These are phyloP conservation scores for Prosopocoilus inquinatus DNA, from an alignment of 2,888 invertebrate species.

Conservation along the genomic window DNA sequence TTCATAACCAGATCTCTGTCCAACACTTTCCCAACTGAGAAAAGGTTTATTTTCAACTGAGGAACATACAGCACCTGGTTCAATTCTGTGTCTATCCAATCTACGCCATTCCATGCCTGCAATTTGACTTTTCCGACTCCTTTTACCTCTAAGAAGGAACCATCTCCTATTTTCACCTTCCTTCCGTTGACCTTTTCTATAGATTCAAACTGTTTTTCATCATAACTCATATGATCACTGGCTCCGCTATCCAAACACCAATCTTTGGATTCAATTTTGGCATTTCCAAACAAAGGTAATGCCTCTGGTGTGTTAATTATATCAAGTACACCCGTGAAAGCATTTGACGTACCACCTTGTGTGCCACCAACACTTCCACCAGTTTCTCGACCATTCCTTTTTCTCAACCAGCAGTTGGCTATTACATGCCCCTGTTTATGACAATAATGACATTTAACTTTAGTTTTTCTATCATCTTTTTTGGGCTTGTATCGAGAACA, in stretches of 20 bases:
- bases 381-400: no score
- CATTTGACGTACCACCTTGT: no score
- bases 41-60: constrained; percentile 19
- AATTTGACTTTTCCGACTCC: constrained; percentile 17
- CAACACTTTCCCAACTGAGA: constrained; percentile 16
- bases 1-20: constrained; percentile 18
- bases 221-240: constrained; percentile 16
- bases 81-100: constrained; percentile 19
- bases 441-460: no score
- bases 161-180: constrained; percentile 17
- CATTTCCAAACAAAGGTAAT: neutral
- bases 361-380: no score
- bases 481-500: constrained; percentile 2
- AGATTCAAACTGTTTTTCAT: neutral
- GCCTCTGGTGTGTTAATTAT: no score
- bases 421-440: no score
- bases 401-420: no score
- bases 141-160: no score
- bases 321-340: no score
- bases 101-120: constrained; percentile 18
- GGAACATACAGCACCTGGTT: constrained; percentile 19
- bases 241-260: constrained; percentile 20
- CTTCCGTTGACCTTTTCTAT: neutral
- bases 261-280: neutral
- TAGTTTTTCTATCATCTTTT: constrained; percentile 1